These are phyloP conservation scores for Trematocara variabile DNA, from an alignment of 2,113 vertebrate genomes.

Conservation along the genomic window DNA sequence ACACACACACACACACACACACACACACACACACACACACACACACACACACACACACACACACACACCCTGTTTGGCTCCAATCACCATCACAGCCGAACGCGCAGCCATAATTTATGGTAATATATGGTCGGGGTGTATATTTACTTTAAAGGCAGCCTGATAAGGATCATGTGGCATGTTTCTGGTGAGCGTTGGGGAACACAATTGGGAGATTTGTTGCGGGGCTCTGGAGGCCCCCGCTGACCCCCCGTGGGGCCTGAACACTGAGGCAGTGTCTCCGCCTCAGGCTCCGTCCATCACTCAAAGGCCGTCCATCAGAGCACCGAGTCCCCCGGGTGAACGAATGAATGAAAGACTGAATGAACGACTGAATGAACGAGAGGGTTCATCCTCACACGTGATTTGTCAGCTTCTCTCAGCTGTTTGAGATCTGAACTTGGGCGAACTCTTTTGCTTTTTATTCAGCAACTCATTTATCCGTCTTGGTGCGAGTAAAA, in stretches of 20 bases:
- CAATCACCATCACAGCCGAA: slow-evolving; percentile 20
- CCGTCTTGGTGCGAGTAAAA: background rate
- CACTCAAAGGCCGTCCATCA: slow-evolving; percentile 46
- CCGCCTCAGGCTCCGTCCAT: slow-evolving; percentile 37
- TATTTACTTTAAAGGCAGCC: slow-evolving; percentile 48
- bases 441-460: background rate
- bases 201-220: slow-evolving; percentile 64
- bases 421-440: background rate
- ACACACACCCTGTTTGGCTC: background rate
- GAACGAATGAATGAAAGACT: background rate
- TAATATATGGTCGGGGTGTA: slow-evolving; percentile 22
- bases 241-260: slow-evolving; percentile 17
- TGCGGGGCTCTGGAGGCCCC: slow-evolving; percentile 30
- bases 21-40: background rate
- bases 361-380: background rate
- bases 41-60: background rate
- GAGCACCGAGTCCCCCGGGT: background rate
- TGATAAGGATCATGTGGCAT: slow-evolving; percentile 54
- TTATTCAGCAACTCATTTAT: background rate
- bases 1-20: background rate
- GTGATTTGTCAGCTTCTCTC: background rate
- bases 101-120: slow-evolving; percentile 36
- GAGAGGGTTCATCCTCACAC: background rate
- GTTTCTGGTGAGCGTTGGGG: slow-evolving; percentile 35
- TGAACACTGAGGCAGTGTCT: slow-evolving; percentile 59